A percentile compares a stretch with the other conserved stretches of the same genome.
phyloP scores from a whole-genome alignment of 1,140 invertebrate species.

The Trichoplusia ni region DNA sequence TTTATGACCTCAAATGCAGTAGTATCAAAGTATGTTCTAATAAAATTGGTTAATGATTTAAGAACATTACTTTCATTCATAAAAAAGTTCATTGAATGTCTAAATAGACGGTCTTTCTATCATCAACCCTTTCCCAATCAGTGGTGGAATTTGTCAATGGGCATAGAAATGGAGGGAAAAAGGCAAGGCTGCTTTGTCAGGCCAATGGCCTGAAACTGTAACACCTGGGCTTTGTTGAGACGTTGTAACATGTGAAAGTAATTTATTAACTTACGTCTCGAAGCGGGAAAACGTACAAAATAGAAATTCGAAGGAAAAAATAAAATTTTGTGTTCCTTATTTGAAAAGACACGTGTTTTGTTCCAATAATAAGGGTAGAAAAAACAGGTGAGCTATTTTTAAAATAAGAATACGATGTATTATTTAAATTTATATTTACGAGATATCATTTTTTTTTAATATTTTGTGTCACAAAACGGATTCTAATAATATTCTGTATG shows the following conservation, averaged over 20 bases:
- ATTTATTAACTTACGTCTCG: slow-evolving; percentile 39
- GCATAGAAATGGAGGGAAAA: not conserved
- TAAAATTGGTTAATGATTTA: too few species aligned
- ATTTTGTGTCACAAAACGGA: too few species aligned
- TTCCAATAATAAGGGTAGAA: not conserved
- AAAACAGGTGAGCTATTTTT: not conserved
- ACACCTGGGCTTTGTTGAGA: slow-evolving; percentile 50
- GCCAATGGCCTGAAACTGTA: slow-evolving; percentile 41
- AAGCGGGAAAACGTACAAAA: slow-evolving; percentile 24
- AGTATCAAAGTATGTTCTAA: too few species aligned
- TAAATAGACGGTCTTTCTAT: slow-evolving; percentile 15
- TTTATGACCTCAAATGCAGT: too few species aligned
- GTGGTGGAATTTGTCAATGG: slow-evolving; percentile 42
- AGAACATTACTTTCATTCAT: not conserved
- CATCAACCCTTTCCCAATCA: slow-evolving; percentile 39
- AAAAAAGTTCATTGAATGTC: slow-evolving; percentile 1
- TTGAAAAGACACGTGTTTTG: not conserved
- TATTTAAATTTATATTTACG: too few species aligned
- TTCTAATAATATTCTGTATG: too few species aligned
- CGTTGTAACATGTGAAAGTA: slow-evolving; percentile 42
- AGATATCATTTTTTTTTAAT: too few species aligned
- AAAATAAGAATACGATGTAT: too few species aligned
- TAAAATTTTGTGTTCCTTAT: slow-evolving; percentile 5
- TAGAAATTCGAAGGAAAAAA: slow-evolving; percentile 32
- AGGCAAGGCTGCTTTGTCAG: slow-evolving; percentile 35